These are phyloP conservation scores for Bungarus multicinctus DNA, from an alignment of 2,113 vertebrate species.

Conservation along the genomic window DNA sequence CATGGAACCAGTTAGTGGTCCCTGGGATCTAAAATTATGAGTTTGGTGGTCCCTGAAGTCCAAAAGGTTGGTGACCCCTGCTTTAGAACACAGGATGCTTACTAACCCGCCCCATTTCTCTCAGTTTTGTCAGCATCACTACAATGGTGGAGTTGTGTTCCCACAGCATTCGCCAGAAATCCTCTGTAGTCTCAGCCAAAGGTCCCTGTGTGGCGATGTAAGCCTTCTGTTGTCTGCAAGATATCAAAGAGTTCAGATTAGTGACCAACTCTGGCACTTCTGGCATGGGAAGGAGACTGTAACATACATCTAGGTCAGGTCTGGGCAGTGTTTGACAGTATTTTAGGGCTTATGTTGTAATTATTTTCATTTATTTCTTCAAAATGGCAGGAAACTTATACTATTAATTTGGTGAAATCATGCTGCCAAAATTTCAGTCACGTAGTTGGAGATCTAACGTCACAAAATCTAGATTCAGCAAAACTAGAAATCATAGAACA, in stretches of 20 bases:
- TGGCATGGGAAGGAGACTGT: background rate
- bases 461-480: background rate
- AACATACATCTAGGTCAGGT: background rate
- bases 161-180: conserved; percentile 99
- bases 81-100: background rate
- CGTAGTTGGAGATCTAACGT: background rate
- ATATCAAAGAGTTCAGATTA: background rate
- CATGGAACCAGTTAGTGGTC: no score
- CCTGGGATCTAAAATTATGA: no score
- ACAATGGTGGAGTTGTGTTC: conserved; percentile 98
- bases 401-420: background rate
- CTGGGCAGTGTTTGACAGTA: background rate
- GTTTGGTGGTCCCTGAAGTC: no score
- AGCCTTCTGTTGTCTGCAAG: conserved; percentile 89
- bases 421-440: background rate
- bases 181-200: conserved; percentile 90
- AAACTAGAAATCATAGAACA: background rate
- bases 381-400: background rate
- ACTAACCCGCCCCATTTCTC: conserved; percentile 77
- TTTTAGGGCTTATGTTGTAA: background rate
- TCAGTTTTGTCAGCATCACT: conserved; percentile 95
- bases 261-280: background rate
- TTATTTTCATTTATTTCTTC: background rate
- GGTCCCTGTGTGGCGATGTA: conserved; percentile 96
- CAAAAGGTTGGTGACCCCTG: no score